Percentiles rank a stretch among this genome's conserved stretches.
Conservation (phyloP, 2,888 invertebrate species). For the Ernsta delagoae region DNA sequence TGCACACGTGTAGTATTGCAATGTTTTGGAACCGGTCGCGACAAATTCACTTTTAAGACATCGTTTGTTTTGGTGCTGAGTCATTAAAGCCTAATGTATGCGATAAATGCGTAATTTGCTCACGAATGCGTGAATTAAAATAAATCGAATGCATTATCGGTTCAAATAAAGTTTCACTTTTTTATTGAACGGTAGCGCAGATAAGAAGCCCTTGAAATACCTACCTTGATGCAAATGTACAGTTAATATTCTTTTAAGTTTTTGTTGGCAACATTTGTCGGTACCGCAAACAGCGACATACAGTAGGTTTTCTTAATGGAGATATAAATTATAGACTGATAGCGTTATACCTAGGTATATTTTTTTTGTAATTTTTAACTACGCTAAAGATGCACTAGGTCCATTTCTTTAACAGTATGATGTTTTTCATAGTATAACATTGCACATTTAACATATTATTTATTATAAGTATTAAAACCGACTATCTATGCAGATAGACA, state of each 20-base stretch:
- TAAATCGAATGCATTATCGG: slow-evolving; percentile 18
- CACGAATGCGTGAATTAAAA: slow-evolving; percentile 42
- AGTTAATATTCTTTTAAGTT: not conserved
- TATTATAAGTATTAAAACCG: no score
- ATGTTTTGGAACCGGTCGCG: slow-evolving; percentile 43
- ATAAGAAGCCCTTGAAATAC: slow-evolving; percentile 18
- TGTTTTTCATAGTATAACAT: no score
- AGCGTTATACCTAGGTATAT: no score
- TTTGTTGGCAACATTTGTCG: not conserved
- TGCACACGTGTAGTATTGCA: slow-evolving; percentile 6
- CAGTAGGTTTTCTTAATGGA: not conserved
- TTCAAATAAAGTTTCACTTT: slow-evolving; percentile 23
- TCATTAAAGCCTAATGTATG: slow-evolving; percentile 58
- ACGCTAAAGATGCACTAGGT: no score
- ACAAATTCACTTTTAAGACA: slow-evolving; percentile 58
- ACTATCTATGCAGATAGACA: no score
- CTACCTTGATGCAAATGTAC: slow-evolving; percentile 1
- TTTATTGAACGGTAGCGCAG: slow-evolving; percentile 1
- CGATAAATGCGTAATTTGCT: slow-evolving; percentile 47
- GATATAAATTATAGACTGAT: no score
- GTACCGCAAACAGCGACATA: not conserved
- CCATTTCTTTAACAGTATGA: no score
- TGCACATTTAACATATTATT: no score
- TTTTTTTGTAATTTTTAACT: no score
- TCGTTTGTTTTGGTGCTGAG: slow-evolving; percentile 59